phyloP scores from a whole-genome alignment of 2,113 vertebrate genomes.

The Antechinus flavipes region DNA sequence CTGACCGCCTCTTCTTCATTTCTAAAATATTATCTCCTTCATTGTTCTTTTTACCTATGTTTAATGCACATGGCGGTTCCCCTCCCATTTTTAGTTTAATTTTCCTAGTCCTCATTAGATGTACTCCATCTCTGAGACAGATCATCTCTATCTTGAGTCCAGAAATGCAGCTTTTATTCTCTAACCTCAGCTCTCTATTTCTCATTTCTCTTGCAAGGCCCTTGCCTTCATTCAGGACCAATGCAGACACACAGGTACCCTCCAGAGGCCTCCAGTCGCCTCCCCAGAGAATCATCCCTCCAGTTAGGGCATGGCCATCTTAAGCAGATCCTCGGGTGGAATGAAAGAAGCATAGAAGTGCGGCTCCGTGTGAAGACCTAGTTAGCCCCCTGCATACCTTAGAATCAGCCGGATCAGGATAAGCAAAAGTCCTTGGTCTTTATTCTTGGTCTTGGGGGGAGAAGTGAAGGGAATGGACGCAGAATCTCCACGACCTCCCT shows the following conservation, averaged over 20 bases:
- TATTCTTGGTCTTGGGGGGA: too few relatives aligned
- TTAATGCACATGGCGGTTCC: not conserved
- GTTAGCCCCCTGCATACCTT: too few relatives aligned
- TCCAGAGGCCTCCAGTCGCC: not conserved
- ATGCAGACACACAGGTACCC: not conserved
- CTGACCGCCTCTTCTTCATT: too few relatives aligned
- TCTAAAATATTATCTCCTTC: not conserved
- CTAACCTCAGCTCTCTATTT: not conserved
- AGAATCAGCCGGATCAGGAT: too few relatives aligned
- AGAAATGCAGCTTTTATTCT: not conserved
- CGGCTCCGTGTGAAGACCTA: not conserved
- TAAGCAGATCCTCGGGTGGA: not conserved
- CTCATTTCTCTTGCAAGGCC: not conserved
- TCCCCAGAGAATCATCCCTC: not conserved
- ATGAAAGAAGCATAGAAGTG: not conserved
- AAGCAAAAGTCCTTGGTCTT: too few relatives aligned
- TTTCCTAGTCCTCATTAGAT: not conserved
- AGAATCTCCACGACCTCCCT: too few relatives aligned
- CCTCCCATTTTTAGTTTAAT: not conserved
- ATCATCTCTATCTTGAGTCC: not conserved
- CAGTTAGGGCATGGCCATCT: not conserved
- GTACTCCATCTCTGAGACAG: not conserved
- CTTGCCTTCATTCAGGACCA: not conserved
- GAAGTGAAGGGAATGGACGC: too few relatives aligned
- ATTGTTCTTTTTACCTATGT: not conserved